These are phyloP conservation scores for Coremacera marginata DNA, from an alignment of 2,888 invertebrate species.

Conservation along the genomic window DNA sequence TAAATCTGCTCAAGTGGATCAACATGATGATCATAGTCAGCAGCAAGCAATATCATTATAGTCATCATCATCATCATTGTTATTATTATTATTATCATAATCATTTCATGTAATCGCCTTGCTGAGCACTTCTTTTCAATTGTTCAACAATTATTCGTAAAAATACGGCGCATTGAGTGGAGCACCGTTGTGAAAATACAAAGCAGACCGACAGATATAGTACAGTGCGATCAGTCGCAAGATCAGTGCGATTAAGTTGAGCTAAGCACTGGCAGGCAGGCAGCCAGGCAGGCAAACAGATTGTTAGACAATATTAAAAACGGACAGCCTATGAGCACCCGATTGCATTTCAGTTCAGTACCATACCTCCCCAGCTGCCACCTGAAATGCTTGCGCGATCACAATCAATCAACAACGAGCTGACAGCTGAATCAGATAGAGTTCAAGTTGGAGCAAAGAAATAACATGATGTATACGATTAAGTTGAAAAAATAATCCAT, in stretches of 20 bases:
- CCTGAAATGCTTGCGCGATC: not conserved
- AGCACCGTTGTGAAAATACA: not conserved
- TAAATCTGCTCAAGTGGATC: slow-evolving; percentile 28
- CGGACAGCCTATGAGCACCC: not conserved
- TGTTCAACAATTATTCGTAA: not conserved
- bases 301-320: no score
- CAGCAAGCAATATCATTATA: no score
- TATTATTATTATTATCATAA: no score
- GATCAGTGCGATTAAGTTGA: not conserved
- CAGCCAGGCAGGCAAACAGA: no score
- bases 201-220: not conserved
- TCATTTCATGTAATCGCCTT: slow-evolving; percentile 12
- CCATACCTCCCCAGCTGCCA: not conserved
- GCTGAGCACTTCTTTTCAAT: not conserved
- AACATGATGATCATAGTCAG: not conserved
- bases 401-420: slow-evolving; percentile 4
- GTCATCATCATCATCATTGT: no score
- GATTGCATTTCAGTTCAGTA: not conserved
- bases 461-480: not conserved
- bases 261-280: no score
- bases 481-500: not conserved
- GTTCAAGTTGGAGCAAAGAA: not conserved
- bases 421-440: not conserved
- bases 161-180: not conserved
- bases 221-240: not conserved